Evolutionary conservation across 2,113 vertebrate genomes (phyloP).

Genomic region (Hippocampus comes): DNA sequence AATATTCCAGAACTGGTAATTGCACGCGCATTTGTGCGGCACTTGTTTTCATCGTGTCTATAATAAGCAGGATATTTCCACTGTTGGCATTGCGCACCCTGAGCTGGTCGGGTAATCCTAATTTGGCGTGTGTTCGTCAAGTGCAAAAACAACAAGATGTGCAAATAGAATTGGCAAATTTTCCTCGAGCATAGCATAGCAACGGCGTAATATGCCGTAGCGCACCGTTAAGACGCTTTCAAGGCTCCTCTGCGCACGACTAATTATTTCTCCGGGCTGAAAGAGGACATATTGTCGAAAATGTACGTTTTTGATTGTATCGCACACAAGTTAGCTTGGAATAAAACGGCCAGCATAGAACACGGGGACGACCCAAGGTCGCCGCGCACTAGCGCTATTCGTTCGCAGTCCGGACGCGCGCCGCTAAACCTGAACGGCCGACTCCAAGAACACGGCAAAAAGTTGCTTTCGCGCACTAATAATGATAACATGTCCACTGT

Average conservation of each 20-base stretch:
- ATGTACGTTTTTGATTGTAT: not conserved
- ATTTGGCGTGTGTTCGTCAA: not conserved
- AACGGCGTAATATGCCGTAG: not conserved
- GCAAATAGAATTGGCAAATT: not conserved
- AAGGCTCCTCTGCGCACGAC: not conserved
- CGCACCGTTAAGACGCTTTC: not conserved
- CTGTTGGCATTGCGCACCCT: not conserved
- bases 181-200: not conserved
- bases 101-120: not conserved
- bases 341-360: too few relatives aligned
- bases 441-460: too few relatives aligned
- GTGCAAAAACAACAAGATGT: not conserved
- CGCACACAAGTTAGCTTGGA: not conserved
- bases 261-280: not conserved
- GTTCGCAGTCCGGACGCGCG: not conserved
- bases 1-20: not conserved
- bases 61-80: not conserved
- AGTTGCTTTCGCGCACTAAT: too few relatives aligned
- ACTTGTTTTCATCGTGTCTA: not conserved
- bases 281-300: not conserved
- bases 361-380: too few relatives aligned
- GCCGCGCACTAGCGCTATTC: not conserved
- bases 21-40: slow-evolving; percentile 3
- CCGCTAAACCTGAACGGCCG: too few relatives aligned
- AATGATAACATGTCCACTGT: too few relatives aligned